phyloP scores from a whole-genome alignment of 2,113 vertebrate species.

The Rafetus swinhoei region DNA sequence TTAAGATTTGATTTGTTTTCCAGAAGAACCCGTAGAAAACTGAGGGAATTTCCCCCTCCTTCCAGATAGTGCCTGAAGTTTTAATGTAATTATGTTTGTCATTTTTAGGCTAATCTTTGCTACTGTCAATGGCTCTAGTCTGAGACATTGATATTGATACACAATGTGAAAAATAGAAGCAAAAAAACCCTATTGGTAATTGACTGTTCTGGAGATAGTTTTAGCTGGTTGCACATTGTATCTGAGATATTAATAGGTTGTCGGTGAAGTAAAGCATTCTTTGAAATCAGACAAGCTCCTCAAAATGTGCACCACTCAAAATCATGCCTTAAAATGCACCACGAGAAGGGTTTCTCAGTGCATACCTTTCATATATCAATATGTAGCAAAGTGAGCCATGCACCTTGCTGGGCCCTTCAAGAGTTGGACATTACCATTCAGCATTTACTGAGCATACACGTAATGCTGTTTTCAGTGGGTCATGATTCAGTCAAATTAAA shows the following conservation, averaged over 20 bases:
- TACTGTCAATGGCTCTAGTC: neutral
- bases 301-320: constrained; percentile 4
- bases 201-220: neutral
- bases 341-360: neutral
- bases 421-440: neutral
- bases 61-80: neutral
- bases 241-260: neutral
- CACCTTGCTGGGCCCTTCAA: neutral
- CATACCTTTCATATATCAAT: neutral
- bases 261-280: neutral
- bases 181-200: neutral
- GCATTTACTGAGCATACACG: neutral
- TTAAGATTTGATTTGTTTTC: neutral
- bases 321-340: neutral
- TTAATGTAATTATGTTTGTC: neutral
- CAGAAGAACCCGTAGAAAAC: neutral
- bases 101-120: neutral
- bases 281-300: constrained; percentile 4
- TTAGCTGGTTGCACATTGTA: neutral
- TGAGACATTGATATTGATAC: neutral
- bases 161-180: neutral
- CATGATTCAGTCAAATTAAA: neutral
- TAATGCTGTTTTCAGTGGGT: neutral
- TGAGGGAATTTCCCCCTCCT: neutral
- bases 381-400: neutral